Percentiles rank a stretch among this genome's conserved stretches.
Evolutionary conservation across 2,113 vertebrate genomes (phyloP).

Genomic region (Calidris pugnax): DNA sequence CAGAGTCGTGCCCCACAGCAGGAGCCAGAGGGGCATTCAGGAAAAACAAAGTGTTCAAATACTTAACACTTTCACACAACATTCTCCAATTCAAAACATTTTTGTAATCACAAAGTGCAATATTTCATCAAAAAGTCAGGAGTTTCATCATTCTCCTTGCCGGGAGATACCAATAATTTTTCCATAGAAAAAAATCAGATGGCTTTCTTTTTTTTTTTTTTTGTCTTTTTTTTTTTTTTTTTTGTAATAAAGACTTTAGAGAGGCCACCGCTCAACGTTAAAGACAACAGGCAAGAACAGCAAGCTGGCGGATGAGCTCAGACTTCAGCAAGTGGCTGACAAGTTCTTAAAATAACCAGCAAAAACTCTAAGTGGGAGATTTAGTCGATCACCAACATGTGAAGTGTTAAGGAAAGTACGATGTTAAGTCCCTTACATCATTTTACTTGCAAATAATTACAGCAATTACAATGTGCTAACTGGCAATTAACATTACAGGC

Average conservation of each 20-base stretch:
- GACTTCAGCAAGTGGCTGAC: conserved; percentile 29
- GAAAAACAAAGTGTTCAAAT: not conserved
- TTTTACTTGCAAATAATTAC: conserved; percentile 70
- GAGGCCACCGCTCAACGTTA: not conserved
- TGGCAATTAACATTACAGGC: conserved; percentile 67
- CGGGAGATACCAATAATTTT: not conserved
- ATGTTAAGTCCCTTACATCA: conserved; percentile 54
- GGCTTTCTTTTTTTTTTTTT: not conserved
- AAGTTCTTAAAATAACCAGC: not conserved
- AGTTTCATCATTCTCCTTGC: not conserved
- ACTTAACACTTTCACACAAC: not conserved
- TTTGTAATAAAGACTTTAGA: conserved; percentile 2
- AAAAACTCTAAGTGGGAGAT: conserved; percentile 27
- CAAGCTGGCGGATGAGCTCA: conserved; percentile 37
- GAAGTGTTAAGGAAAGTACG: conserved; percentile 45
- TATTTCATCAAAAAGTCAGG: not conserved
- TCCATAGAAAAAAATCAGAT: not conserved
- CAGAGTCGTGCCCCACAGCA: not conserved
- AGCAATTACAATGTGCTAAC: conserved; percentile 70
- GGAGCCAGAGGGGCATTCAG: too few species aligned
- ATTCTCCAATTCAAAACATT: not conserved
- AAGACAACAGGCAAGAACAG: conserved; percentile 1
- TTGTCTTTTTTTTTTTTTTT: too few species aligned
- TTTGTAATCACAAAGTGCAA: not conserved
- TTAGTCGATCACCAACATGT: conserved; percentile 30